Percentiles rank a stretch among this genome's conserved stretches.
Conservation (phyloP, 2,888 invertebrate genomes). For the Thysanoteuthis rhombus region DNA sequence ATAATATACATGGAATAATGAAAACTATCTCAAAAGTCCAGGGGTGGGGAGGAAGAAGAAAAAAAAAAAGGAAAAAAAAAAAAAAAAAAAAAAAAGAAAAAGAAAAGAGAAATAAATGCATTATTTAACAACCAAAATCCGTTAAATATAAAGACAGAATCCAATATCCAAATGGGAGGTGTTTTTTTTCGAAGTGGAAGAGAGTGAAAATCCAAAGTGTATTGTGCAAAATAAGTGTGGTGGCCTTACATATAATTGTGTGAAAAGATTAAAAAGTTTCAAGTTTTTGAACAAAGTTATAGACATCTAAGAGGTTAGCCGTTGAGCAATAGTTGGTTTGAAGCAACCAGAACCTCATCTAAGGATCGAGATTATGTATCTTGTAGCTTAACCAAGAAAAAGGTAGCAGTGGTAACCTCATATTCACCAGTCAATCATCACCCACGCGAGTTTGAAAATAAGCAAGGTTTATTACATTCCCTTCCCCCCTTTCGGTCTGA, state of each 20-base stretch:
- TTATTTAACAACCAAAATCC: neutral
- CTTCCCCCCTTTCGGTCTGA: slow-evolving; percentile 12
- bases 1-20: neutral
- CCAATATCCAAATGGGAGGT: neutral
- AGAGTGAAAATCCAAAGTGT: neutral
- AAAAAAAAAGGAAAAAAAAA: no score
- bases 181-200: neutral
- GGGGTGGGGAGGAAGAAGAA: no score
- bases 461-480: neutral
- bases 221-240: neutral
- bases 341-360: neutral
- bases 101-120: neutral
- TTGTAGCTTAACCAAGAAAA: neutral
- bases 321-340: neutral
- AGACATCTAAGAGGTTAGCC: neutral
- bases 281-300: neutral
- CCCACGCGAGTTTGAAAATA: neutral
- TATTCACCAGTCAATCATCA: neutral
- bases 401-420: neutral
- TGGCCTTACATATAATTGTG: neutral
- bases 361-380: neutral
- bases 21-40: neutral
- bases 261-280: neutral
- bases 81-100: neutral
- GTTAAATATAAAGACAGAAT: neutral